Evolutionary conservation across 2,797 vertebrate species (phyloP).

Genomic region (Poecile montanus): DNA sequence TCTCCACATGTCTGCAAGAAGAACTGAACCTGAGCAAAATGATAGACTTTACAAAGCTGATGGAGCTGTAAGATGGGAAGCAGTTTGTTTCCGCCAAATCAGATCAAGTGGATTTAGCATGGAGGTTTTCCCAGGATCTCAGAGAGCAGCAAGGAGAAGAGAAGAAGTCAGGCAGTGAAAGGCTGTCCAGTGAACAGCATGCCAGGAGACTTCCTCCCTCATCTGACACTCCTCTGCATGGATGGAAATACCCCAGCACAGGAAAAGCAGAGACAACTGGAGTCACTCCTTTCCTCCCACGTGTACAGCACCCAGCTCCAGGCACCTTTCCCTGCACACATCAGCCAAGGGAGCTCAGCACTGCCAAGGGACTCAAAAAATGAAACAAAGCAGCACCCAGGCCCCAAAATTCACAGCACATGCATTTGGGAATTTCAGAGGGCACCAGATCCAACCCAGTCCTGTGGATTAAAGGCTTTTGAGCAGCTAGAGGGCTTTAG

Average conservation of each 20-base stretch:
- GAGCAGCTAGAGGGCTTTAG: background rate
- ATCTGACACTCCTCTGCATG: accelerated
- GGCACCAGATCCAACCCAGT: background rate
- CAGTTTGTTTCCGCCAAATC: background rate
- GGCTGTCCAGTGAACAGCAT: background rate
- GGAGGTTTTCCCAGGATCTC: background rate
- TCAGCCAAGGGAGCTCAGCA: background rate
- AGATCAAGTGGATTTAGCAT: background rate
- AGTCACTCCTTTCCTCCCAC: background rate
- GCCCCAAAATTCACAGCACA: background rate
- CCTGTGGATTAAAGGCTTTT: background rate
- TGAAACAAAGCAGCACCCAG: background rate
- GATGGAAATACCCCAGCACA: background rate
- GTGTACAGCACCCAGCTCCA: accelerated
- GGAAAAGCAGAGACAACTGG: background rate
- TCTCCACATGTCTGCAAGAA: background rate
- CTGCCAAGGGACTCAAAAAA: background rate
- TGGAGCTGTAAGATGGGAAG: background rate
- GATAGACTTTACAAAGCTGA: background rate
- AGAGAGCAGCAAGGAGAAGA: background rate
- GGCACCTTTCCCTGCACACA: background rate
- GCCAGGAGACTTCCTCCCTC: background rate
- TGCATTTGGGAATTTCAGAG: background rate
- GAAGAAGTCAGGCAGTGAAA: background rate
- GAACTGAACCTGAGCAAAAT: background rate